Evolutionary conservation across 2,797 vertebrate species (phyloP).

Genomic region (Antrozous pallidus): DNA sequence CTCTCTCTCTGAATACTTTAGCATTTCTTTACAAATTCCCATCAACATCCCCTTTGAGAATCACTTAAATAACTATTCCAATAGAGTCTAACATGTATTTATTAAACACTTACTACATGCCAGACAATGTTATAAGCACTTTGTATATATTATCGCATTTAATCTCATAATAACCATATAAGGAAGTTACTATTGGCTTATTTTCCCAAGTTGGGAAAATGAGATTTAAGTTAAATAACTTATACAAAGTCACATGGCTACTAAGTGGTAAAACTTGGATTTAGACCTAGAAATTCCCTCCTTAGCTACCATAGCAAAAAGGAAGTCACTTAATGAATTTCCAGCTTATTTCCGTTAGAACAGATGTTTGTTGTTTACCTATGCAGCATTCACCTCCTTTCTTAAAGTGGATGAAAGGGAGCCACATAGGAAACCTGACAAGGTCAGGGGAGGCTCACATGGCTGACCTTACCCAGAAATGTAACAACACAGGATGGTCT

Average conservation of each 20-base stretch:
- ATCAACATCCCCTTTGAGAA: background rate
- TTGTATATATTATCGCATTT: background rate
- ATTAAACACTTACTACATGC: background rate
- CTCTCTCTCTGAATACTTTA: background rate
- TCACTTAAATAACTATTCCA: background rate
- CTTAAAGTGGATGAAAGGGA: background rate
- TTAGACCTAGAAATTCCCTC: background rate
- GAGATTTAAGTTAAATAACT: background rate
- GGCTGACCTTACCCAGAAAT: background rate
- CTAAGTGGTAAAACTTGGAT: background rate
- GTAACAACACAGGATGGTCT: background rate
- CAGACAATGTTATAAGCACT: background rate
- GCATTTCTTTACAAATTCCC: background rate
- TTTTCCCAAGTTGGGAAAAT: background rate
- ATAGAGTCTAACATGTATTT: background rate
- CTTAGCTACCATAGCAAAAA: background rate
- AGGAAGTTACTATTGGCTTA: background rate
- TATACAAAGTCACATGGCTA: background rate
- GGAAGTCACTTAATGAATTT: background rate
- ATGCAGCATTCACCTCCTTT: background rate
- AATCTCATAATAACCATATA: background rate
- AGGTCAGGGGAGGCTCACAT: background rate
- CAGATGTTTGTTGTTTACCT: background rate
- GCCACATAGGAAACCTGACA: background rate
- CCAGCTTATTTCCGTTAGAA: background rate